These are phyloP conservation scores for Phainopepla nitens DNA, from an alignment of 2,113 vertebrate species.

Conservation along the genomic window DNA sequence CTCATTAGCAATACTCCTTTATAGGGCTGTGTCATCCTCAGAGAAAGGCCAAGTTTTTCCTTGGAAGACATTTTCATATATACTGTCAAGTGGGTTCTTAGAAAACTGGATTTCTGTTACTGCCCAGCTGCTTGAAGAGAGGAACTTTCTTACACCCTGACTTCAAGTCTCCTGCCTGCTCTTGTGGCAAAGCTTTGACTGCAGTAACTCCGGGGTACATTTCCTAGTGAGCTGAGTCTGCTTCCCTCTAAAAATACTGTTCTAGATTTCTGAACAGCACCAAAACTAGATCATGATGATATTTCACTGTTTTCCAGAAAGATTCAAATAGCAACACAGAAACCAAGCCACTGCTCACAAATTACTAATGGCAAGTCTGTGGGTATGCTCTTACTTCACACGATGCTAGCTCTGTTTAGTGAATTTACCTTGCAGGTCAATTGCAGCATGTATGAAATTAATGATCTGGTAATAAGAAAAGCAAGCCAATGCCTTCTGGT, in stretches of 20 bases:
- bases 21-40: not conserved
- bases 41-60: not conserved
- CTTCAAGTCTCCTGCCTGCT: not conserved
- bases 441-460: not conserved
- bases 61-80: not conserved
- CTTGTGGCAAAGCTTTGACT: not conserved
- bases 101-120: not conserved
- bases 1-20: not conserved
- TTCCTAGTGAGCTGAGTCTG: not conserved
- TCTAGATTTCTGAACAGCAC: not conserved
- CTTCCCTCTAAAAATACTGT: not conserved
- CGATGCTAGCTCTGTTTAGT: not conserved
- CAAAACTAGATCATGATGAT: not conserved
- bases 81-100: not conserved
- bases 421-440: not conserved
- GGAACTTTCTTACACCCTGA: not conserved
- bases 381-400: not conserved
- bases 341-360: not conserved
- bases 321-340: not conserved
- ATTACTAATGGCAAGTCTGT: not conserved
- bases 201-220: not conserved
- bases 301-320: not conserved
- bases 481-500: not conserved
- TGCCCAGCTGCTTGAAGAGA: not conserved
- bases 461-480: not conserved